These are phyloP conservation scores for Coelopa frigida DNA, from an alignment of 1,140 invertebrate species.

Conservation along the genomic window DNA sequence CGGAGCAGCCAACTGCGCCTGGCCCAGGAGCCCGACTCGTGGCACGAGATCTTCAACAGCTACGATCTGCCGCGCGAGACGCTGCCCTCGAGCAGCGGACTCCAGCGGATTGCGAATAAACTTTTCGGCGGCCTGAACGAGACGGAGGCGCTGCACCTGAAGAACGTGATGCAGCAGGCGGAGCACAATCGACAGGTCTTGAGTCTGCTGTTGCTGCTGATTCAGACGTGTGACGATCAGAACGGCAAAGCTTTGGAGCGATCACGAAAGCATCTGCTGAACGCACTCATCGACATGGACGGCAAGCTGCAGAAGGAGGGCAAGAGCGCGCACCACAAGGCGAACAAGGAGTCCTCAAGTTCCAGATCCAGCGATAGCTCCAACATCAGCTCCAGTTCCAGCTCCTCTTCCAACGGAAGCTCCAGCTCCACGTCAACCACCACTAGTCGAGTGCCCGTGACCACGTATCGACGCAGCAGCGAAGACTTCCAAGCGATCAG, in stretches of 20 bases:
- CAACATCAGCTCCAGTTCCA: neutral
- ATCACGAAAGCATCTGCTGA: constrained; percentile 54
- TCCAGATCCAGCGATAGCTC: neutral
- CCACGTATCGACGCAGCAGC: constrained; percentile 18
- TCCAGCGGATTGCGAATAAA: constrained; percentile 59
- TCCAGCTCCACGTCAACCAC: neutral
- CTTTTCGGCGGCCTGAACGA: constrained; percentile 69
- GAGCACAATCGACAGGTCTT: constrained; percentile 66
- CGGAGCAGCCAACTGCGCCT: neutral
- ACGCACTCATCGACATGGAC: constrained; percentile 54
- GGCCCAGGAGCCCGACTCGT: constrained; percentile 11
- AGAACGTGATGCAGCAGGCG: constrained; percentile 72
- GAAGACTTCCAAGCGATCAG: constrained; percentile 17
- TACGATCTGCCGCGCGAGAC: constrained; percentile 35
- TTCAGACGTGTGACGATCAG: constrained; percentile 67
- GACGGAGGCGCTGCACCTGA: constrained; percentile 62
- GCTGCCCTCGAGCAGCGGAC: constrained; percentile 45
- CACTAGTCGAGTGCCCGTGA: too few species aligned
- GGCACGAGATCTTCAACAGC: constrained; percentile 38
- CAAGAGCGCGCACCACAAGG: constrained; percentile 20
- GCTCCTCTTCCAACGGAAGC: neutral
- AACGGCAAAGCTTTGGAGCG: constrained; percentile 59
- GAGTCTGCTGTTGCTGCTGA: constrained; percentile 64
- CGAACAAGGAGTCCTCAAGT: too few species aligned
- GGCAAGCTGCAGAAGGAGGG: constrained; percentile 44